Base-by-base conservation (phyloP, 2,888 invertebrate genomes). In the Diaprepes abbreviatus region DNA sequence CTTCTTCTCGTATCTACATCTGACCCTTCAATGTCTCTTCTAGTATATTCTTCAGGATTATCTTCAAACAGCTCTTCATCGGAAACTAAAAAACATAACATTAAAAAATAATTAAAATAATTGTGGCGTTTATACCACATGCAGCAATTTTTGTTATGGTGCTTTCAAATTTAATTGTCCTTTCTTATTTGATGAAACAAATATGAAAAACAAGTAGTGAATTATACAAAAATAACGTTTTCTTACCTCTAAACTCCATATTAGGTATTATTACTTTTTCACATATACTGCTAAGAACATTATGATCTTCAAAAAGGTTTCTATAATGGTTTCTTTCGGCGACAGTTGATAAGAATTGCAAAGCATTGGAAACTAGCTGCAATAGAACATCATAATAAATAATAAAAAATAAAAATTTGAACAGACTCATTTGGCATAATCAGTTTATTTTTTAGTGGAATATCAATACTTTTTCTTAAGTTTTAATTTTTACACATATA, bases 241-340 rank as follows among this genome's bases (percentile, higher is more conserved):
- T 78, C 77, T 79, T 82, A 94, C 94, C 91, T 88, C 98, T 89
- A 76, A 99, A 96, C 83, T 97, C 94, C 90, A 99, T 94, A 82
- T 98, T 99, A 0, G 98, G 98, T 78, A 99, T 96, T 78, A 99
- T 94, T n/a, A 99, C 96, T 83, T 97, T 97, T 82, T 98, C 96
- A 83, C 98, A 98, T 74, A 98, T 97, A 78, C 92, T 93, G 74
- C 93, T 92, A 4, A 98, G 87, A 2, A 94, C 94, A 54, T 89
- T 89, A 0, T 94, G 91, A 82, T 95, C 93, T 82, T 96, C 95
- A 81, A 99, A 99, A 28, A 98, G 85, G 74, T 89, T 87, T 74
- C 95, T 92, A 83, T 98, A 96, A 72, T 93, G 93, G 38, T 91
- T 89, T 75, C 97, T 90, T 81, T 97, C 96, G 0, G 97, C 98